Conservation (phyloP, 2,888 invertebrate genomes). For the Caenorhabditis macrosperma region DNA sequence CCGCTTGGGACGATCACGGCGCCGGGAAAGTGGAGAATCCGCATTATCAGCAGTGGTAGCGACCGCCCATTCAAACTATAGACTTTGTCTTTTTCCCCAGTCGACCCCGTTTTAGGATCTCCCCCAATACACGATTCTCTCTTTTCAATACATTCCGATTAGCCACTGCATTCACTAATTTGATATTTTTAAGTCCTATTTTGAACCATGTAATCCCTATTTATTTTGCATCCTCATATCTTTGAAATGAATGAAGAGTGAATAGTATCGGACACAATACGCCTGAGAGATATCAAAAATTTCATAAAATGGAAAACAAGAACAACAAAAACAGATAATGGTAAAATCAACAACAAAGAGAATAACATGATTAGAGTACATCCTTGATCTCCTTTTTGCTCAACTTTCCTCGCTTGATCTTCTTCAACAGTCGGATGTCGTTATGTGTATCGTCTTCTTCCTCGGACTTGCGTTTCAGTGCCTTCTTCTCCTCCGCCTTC, state of each 20-base stretch:
- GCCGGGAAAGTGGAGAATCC: conserved; percentile 57
- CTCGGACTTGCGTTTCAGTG: conserved; percentile 59
- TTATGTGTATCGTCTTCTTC: conserved; percentile 81
- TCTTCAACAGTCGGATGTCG: conserved; percentile 81
- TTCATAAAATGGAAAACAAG: conserved; percentile 14
- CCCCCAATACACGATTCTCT: not conserved
- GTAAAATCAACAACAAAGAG: conserved; percentile 20
- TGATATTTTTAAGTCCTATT: not conserved
- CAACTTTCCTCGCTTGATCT: conserved; percentile 82
- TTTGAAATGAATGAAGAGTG: not conserved
- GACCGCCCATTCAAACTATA: not conserved
- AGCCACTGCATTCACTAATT: not conserved
- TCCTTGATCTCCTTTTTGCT: conserved; percentile 79
- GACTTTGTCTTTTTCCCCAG: not conserved
- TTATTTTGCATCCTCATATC: conserved; percentile 4
- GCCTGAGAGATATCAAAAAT: conserved; percentile 1
- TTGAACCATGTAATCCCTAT: no score
- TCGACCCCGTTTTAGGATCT: conserved; percentile 1
- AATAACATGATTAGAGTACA: conserved; percentile 49
- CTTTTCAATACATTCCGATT: not conserved
- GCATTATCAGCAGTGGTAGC: conserved; percentile 64
- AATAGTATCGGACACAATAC: not conserved
- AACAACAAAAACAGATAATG: conserved; percentile 25
- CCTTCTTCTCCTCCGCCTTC: conserved; percentile 47
- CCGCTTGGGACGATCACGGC: conserved; percentile 60